Evolutionary conservation across 2,888 invertebrate genomes (phyloP), one percentile per base, ranked within the genome.

Genomic region (Mongoloraphidia duomilia): DNA sequence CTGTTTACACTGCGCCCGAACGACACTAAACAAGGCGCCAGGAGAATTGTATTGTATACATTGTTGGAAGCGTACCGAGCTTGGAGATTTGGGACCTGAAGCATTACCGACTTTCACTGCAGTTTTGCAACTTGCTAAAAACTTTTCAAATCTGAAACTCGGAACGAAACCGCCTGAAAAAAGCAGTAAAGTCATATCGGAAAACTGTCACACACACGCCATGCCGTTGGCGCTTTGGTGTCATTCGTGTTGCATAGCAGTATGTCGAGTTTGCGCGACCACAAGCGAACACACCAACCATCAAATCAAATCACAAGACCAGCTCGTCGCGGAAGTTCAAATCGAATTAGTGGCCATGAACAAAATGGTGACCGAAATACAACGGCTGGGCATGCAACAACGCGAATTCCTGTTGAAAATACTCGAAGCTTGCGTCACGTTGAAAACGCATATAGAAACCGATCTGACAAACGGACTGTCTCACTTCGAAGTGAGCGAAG

Each of bases 141-240:
- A 79, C 63, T 71, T 80, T 58, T 68, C 74, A 52, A 73, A 75
- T 56, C 64, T 80, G 57, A 77, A 74, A 60, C 65, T 77, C 51
- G 73, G 70, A 53, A 63, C 63, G 61, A 67, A 63, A 56, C 60
- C 60, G 59, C 65, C 68, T 49, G 67, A 65, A 50, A 73, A 73
- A 55, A 59, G 65, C 46, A 64, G 61, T 48, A 60, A 67, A 58
- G 64, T 66, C 47, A 63, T 67, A 48, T 65, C 69, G 55, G 81
- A 81, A 65, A 80, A 80, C 63, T 82, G 82, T 64, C 77, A 77
- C 65, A 78, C 78, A 54, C 83, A 82, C 63, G 80, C 79, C 54
- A 82, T 82, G 80, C 83, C 82, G 46, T 70, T 79, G 59, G 77
- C 79, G 26, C 68, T 80, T 51, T 84, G 83, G 82, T 84, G 84